Percentiles rank a stretch among this genome's conserved stretches.
These are phyloP conservation scores for Epinotia nisella DNA, from an alignment of 2,888 invertebrate genomes.

Conservation along the genomic window DNA sequence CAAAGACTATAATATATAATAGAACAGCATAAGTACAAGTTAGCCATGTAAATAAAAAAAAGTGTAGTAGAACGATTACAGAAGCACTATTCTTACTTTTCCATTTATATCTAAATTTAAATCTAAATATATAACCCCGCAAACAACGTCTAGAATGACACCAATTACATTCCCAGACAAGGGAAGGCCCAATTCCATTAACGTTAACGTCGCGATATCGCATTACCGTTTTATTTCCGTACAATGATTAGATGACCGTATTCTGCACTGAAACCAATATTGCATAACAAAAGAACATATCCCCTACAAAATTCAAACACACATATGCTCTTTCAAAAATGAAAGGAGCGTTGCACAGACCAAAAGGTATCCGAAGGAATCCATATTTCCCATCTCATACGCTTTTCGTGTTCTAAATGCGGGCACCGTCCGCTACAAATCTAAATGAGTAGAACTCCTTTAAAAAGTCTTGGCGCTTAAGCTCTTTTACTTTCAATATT, in stretches of 20 bases:
- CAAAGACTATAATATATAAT: too few species aligned
- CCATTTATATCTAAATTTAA: not conserved
- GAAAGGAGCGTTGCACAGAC: not conserved
- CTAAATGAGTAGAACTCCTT: not conserved
- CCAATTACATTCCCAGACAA: conserved; percentile 19
- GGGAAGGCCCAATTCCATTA: conserved; percentile 26
- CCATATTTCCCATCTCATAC: not conserved
- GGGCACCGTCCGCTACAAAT: not conserved
- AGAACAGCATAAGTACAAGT: too few species aligned
- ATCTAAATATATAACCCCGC: not conserved
- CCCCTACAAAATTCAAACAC: not conserved
- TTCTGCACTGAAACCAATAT: not conserved
- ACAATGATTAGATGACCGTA: conserved; percentile 9
- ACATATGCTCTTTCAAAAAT: not conserved
- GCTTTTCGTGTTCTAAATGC: not conserved
- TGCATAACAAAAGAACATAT: not conserved
- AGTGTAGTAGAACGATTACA: too few species aligned
- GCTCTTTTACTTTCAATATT: not conserved
- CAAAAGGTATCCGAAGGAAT: not conserved
- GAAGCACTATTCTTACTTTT: not conserved
- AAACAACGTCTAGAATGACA: conserved; percentile 16
- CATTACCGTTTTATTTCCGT: conserved; percentile 17
- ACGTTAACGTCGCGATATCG: conserved; percentile 11
- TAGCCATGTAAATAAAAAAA: too few species aligned
- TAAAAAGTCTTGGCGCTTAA: not conserved